Conservation (phyloP, 2,888 invertebrate species). For the Dendrolimus houi region DNA sequence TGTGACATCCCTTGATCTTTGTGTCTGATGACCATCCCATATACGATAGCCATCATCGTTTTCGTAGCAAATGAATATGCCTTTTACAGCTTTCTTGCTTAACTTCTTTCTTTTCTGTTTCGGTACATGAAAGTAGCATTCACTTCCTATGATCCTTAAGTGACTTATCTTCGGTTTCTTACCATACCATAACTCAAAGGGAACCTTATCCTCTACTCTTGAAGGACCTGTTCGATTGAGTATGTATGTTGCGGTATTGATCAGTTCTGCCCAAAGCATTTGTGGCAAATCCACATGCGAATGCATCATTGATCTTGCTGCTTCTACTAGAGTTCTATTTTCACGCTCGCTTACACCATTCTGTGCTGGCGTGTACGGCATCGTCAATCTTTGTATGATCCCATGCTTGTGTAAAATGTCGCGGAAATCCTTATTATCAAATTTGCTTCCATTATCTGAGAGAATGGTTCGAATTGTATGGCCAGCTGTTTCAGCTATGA, state of each 20-base stretch:
- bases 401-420: conserved; percentile 2
- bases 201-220: conserved; percentile 3
- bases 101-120: conserved; percentile 76
- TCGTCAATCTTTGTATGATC: conserved; percentile 2
- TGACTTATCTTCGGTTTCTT: conserved; percentile 6
- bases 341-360: conserved; percentile 5
- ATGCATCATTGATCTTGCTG: conserved; percentile 7
- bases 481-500: conserved; percentile 1
- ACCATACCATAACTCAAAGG: conserved; percentile 7
- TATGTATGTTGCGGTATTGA: conserved; percentile 4
- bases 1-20: conserved; percentile 77
- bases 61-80: neutral
- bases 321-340: conserved; percentile 6
- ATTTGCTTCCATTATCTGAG: neutral
- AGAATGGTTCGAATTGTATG: conserved; percentile 1
- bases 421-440: conserved; percentile 1
- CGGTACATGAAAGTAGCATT: neutral
- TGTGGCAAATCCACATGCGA: conserved; percentile 1
- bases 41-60: too few relatives aligned
- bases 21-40: too few relatives aligned
- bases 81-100: neutral
- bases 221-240: conserved; percentile 7
- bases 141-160: conserved; percentile 1
- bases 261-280: conserved; percentile 5
- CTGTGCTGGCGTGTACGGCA: conserved; percentile 3